A percentile compares a stretch with the other conserved stretches of the same genome.
Conservation (phyloP, 2,797 vertebrate species). For the Girardinus metallicus region DNA sequence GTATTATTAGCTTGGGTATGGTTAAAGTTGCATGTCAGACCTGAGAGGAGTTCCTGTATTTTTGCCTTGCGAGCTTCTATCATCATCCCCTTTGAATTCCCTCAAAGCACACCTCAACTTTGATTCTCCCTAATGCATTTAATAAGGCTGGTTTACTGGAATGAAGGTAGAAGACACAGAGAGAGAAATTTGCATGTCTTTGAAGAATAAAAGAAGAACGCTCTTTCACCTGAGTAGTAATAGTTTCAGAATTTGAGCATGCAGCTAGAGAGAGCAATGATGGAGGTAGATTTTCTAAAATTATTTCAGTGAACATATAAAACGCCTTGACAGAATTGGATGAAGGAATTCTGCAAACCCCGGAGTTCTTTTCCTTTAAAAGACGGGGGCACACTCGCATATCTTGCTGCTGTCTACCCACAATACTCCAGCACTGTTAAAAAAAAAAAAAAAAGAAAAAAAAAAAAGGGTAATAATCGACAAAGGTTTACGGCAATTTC, state of each 20-base stretch:
- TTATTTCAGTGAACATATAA: conserved; percentile 34
- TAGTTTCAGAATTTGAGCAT: conserved; percentile 54
- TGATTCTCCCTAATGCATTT: conserved; percentile 80
- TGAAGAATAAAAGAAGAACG: conserved; percentile 74
- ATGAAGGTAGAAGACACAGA: conserved; percentile 60
- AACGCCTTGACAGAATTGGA: conserved; percentile 42
- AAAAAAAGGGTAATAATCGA: neutral
- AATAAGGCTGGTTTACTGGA: conserved; percentile 76
- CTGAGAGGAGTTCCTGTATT: conserved; percentile 73
- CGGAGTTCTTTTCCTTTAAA: conserved; percentile 27
- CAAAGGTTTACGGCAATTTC: conserved; percentile 34
- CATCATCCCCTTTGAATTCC: conserved; percentile 61
- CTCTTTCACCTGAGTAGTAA: conserved; percentile 68
- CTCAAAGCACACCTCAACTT: conserved; percentile 75
- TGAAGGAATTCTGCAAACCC: conserved; percentile 36
- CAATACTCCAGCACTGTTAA: conserved; percentile 6
- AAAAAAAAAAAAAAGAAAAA: neutral
- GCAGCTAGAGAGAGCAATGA: conserved; percentile 68
- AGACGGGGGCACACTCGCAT: conserved; percentile 10
- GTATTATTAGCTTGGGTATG: neutral
- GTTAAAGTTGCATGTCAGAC: neutral
- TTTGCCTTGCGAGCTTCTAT: conserved; percentile 63
- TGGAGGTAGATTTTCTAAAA: conserved; percentile 38
- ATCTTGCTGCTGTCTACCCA: conserved; percentile 8
- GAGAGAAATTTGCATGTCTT: conserved; percentile 76